phyloP scores from a whole-genome alignment of 2,797 vertebrate genomes.

The Morus bassanus region DNA sequence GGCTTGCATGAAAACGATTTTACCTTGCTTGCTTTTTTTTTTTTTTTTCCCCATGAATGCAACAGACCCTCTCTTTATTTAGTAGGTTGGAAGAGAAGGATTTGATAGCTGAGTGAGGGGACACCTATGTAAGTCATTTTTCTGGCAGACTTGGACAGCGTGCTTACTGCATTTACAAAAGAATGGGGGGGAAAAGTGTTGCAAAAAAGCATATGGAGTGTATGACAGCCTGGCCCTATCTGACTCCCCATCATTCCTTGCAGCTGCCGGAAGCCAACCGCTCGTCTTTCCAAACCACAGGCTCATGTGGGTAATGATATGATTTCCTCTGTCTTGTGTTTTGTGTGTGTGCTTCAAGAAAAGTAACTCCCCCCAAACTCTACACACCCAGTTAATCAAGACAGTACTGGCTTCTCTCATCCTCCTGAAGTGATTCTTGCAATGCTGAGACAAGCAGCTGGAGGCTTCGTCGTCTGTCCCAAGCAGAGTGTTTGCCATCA shows the following conservation, averaged over 20 bases:
- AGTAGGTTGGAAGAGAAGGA: conserved; percentile 13
- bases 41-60: background rate
- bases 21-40: background rate
- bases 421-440: conserved; percentile 2
- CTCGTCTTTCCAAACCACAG: conserved; percentile 73
- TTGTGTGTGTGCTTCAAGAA: conserved; percentile 5
- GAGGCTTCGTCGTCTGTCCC: background rate
- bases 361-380: background rate
- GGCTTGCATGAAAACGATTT: conserved; percentile 42
- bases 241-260: conserved; percentile 70
- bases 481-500: background rate
- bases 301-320: conserved; percentile 59
- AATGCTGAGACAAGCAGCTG: background rate
- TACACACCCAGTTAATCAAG: conserved; percentile 1
- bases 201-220: background rate
- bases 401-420: background rate
- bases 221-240: conserved; percentile 25
- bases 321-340: conserved; percentile 59
- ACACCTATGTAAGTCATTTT: conserved; percentile 19
- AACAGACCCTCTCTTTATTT: background rate
- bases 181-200: background rate
- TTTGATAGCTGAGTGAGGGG: conserved; percentile 22
- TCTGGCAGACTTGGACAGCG: background rate
- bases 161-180: background rate
- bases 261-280: conserved; percentile 71